Evolutionary conservation across 2,113 vertebrate genomes (phyloP), one percentile per base, ranked within the genome.

Genomic region (Mus musculus): DNA sequence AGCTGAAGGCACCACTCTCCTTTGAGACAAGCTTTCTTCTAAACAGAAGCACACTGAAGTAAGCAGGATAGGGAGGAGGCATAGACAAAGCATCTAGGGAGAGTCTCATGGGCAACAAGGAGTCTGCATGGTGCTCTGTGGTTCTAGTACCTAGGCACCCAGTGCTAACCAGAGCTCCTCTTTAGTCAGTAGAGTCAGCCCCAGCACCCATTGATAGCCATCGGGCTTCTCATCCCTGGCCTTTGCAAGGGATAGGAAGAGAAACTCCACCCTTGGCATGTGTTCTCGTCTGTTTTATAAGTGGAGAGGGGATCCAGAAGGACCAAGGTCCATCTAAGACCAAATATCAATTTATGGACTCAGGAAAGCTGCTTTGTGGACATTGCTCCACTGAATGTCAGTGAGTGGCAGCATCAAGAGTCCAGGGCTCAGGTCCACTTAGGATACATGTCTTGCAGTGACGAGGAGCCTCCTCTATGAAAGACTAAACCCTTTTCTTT

Each of bases 151-250:
- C 3, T 52, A 85, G 46, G 30, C 0, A 0, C 89, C 39, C 30
- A 5, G 72, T 69, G 72, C 22, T 30, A 20, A 13, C 17, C 26
- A 20, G 22, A 94, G 82, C 87, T 95, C 84, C 84, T 81, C 65
- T 94, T 90, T 22, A 87, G 63, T 13, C 19, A 39, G 93, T 36
- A 26, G 72, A 30, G 42, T 42, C 71, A 94, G 84, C 88, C 94
- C 12, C 22, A 30, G 65, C 16, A 91, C n/a, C 54, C 52, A 1
- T 28, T 80, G n/a, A 84, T 89, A n/a, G 81, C 59, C 3, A 49
- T 88, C 36, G 63, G 92, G 77, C 88, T 84, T 46, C 46, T 49
- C 75, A 76, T 85, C 61, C 73, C 1, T 1, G 33, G n/a, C 28
- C 65, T 33, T 72, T 10, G 4, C n/a, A 56, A 93, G 39, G 33